Conservation (phyloP, 1,140 invertebrate genomes). For the Microplitis demolitor region DNA sequence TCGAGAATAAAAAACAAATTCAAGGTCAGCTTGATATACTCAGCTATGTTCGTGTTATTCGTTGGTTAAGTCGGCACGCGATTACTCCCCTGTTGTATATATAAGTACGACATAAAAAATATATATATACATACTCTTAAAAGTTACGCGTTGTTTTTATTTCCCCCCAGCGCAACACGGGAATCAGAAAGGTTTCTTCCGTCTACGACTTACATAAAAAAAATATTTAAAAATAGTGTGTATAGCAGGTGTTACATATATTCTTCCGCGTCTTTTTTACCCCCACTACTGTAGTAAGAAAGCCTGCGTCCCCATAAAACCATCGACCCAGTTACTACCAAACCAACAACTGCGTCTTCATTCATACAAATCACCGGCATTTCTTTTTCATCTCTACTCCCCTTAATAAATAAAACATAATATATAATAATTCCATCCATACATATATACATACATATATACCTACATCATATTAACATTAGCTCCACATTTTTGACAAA, state of each 20-base stretch:
- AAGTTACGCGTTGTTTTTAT: neutral
- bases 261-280: neutral
- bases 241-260: constrained; percentile 13
- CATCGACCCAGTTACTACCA: constrained; percentile 22
- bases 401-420: neutral
- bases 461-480: too few relatives aligned
- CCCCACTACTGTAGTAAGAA: neutral
- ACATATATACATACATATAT: too few relatives aligned
- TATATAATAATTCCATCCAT: too few relatives aligned
- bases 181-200: neutral
- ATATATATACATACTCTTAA: too few relatives aligned
- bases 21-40: neutral
- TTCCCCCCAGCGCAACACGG: too few relatives aligned
- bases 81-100: neutral
- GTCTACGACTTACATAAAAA: neutral
- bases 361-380: constrained; percentile 25
- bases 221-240: neutral
- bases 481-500: too few relatives aligned
- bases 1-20: neutral
- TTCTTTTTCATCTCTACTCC: neutral
- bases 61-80: neutral
- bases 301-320: neutral
- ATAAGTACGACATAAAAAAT: neutral
- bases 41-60: neutral
- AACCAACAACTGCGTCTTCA: constrained; percentile 13